These are phyloP conservation scores for Thunnus thynnus DNA, from an alignment of 2,113 vertebrate species.

Conservation along the genomic window DNA sequence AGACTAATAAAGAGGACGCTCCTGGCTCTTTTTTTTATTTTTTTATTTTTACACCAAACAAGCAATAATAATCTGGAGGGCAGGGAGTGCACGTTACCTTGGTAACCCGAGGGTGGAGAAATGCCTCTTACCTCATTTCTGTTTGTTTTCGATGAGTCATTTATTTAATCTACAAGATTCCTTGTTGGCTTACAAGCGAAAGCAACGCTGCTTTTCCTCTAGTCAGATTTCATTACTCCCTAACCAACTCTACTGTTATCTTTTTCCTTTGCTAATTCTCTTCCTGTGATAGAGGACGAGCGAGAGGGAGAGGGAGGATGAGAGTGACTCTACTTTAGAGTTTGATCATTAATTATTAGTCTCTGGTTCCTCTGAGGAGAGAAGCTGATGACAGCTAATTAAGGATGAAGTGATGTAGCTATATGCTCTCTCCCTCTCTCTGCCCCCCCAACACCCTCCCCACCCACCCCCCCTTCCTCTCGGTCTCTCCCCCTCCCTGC, in stretches of 20 bases:
- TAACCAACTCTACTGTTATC: constrained; percentile 53
- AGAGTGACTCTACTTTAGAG: constrained; percentile 67
- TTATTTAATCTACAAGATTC: constrained; percentile 46
- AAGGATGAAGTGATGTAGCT: constrained; percentile 80
- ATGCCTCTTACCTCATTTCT: constrained; percentile 34
- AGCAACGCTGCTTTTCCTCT: constrained; percentile 27
- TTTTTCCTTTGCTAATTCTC: constrained; percentile 54
- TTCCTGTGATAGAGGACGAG: constrained; percentile 38
- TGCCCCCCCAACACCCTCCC: not conserved
- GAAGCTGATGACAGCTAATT: constrained; percentile 83
- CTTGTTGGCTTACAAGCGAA: constrained; percentile 16
- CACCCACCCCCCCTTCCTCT: not conserved
- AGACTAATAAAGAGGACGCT: constrained; percentile 56
- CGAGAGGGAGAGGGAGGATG: constrained; percentile 33
- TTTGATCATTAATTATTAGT: constrained; percentile 84
- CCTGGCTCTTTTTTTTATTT: not conserved
- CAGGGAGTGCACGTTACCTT: constrained; percentile 36
- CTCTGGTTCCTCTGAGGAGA: constrained; percentile 75
- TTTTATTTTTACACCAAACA: constrained; percentile 59
- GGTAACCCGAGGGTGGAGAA: constrained; percentile 45
- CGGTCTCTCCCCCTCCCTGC: constrained; percentile 35
- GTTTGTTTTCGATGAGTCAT: constrained; percentile 48
- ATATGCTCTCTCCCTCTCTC: constrained; percentile 52
- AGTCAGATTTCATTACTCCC: constrained; percentile 60
- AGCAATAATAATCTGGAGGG: constrained; percentile 59